Evolutionary conservation across 2,113 vertebrate genomes (phyloP).

Genomic region (Ancistrus triradiatus): DNA sequence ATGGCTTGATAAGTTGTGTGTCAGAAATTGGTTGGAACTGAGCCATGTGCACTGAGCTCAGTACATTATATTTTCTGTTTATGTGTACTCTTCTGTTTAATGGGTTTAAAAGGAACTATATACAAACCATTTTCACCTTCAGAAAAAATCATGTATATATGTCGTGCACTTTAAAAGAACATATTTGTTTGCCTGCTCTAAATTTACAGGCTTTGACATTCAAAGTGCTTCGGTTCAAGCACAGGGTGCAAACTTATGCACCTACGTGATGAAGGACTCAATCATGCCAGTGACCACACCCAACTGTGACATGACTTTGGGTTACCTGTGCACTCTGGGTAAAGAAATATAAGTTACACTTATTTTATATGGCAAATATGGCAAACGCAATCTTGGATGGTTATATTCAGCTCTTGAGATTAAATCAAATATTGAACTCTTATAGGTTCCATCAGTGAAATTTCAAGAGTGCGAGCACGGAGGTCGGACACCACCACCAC

Average conservation of each 20-base stretch:
- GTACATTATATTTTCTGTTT: no score
- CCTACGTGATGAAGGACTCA: conserved; percentile 55
- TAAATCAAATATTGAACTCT: not conserved
- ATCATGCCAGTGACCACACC: conserved; percentile 49
- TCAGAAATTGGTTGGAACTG: no score
- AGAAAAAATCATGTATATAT: no score
- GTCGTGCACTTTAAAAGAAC: no score
- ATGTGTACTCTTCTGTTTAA: no score
- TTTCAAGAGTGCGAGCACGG: not conserved
- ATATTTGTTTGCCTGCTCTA: not conserved
- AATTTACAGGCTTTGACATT: not conserved
- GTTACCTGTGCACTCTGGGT: conserved; percentile 63
- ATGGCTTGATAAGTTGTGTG: no score
- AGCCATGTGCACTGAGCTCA: no score
- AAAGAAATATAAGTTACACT: conserved; percentile 22
- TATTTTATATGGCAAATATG: no score
- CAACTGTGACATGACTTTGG: conserved; percentile 52
- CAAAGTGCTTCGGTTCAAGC: not conserved
- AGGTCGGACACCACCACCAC: not conserved
- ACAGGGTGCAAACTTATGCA: conserved; percentile 37
- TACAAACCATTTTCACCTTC: no score
- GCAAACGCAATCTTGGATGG: no score
- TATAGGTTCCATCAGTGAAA: not conserved
- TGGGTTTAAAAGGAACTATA: no score
- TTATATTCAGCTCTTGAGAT: no score